phyloP scores from a whole-genome alignment of 1,140 invertebrate genomes.

The Amphibalanus amphitrite region DNA sequence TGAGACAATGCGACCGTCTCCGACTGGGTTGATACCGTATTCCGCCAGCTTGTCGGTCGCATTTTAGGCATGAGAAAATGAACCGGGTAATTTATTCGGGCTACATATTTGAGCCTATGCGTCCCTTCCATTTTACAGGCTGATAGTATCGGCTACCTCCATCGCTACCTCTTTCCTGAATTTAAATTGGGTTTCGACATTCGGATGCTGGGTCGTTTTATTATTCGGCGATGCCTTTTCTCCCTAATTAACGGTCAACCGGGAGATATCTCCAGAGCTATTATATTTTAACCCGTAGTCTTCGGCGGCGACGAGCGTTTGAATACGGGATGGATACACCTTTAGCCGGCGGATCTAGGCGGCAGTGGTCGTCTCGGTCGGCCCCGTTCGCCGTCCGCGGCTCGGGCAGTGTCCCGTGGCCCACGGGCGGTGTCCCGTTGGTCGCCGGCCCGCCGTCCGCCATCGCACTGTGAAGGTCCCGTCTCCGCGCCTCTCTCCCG shows the following conservation, averaged over 20 bases:
- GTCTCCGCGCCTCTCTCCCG: too few species aligned
- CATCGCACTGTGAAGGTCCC: too few species aligned
- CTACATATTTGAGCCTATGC: background rate
- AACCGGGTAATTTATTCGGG: background rate
- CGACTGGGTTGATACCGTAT: background rate
- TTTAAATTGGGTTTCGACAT: background rate
- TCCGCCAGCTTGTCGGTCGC: background rate
- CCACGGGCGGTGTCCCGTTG: background rate
- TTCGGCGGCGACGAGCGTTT: background rate
- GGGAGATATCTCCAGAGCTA: background rate
- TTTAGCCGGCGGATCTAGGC: background rate
- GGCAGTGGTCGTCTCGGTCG: too few species aligned
- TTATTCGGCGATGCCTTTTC: background rate
- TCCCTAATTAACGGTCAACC: background rate
- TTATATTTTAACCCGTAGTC: background rate
- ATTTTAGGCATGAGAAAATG: background rate
- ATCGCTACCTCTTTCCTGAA: background rate
- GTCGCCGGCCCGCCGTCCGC: background rate
- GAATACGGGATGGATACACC: background rate
- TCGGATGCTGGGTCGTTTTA: background rate
- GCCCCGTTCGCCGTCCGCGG: background rate
- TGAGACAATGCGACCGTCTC: background rate
- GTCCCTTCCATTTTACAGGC: background rate
- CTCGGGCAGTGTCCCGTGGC: too few species aligned
- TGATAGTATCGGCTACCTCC: background rate